phyloP scores from a whole-genome alignment of 2,113 vertebrate genomes.

The Microcebus ravelobensis region DNA sequence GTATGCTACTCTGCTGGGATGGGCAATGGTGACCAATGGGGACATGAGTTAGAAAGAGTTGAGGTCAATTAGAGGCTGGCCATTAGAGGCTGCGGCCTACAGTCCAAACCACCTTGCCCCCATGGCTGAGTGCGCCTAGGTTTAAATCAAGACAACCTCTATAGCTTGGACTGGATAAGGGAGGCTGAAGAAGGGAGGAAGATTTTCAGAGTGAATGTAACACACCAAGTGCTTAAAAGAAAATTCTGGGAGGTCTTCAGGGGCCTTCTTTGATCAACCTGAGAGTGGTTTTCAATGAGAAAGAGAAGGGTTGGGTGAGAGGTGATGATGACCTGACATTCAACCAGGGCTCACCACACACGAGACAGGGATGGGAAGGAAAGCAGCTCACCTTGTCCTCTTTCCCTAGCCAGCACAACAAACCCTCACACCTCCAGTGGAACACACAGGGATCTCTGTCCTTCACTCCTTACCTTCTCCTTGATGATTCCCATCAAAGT shows the following conservation, averaged over 20 bases:
- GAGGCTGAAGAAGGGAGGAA: neutral
- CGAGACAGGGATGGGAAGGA: neutral
- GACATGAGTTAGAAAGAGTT: neutral
- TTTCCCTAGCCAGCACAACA: neutral
- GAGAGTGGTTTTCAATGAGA: neutral
- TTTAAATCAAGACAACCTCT: neutral
- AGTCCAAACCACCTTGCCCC: neutral
- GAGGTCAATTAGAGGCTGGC: neutral
- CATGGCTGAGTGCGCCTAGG: neutral
- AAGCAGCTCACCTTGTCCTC: neutral
- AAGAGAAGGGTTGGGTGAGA: neutral
- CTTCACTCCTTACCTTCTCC: neutral
- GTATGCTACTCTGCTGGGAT: too few species aligned
- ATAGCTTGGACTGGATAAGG: neutral
- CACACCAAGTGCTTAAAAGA: neutral
- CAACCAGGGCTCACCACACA: neutral
- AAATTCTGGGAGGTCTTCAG: neutral
- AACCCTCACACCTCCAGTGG: neutral
- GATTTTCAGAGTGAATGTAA: neutral
- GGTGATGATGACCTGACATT: neutral
- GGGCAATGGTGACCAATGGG: neutral
- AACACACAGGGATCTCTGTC: neutral
- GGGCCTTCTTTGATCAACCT: neutral
- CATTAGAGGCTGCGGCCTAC: neutral
- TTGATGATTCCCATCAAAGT: neutral